Conservation (phyloP, 2,797 vertebrate species). For the Gambelia wislizenii region DNA sequence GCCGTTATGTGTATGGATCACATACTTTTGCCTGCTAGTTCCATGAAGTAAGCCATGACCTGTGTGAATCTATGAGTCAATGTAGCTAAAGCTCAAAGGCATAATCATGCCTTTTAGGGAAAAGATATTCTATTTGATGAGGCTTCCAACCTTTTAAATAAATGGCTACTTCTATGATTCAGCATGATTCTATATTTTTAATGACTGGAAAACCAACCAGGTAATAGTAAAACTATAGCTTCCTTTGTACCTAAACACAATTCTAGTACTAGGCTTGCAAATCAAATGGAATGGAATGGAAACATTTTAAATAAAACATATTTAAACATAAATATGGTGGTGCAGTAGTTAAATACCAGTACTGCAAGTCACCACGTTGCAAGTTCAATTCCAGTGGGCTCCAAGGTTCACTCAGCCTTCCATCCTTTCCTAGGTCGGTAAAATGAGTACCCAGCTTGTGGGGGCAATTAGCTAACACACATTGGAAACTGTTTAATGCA, state of each 20-base stretch:
- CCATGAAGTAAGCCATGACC: not conserved
- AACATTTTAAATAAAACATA: constrained; percentile 72
- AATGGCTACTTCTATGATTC: constrained; percentile 47
- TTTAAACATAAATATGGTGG: too few relatives aligned
- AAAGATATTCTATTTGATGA: constrained; percentile 9
- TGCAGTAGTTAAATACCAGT: too few relatives aligned
- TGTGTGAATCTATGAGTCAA: not conserved
- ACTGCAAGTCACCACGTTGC: too few relatives aligned
- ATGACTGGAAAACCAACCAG: constrained; percentile 65
- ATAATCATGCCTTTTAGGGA: constrained; percentile 14
- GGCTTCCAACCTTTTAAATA: constrained; percentile 32
- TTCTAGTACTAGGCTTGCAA: constrained; percentile 61
- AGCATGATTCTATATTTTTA: constrained; percentile 59
- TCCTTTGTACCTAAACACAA: constrained; percentile 64
- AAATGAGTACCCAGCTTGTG: too few relatives aligned
- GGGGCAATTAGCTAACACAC: too few relatives aligned
- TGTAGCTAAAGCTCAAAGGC: constrained; percentile 14
- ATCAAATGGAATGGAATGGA: constrained; percentile 65
- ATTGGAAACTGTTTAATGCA: too few relatives aligned
- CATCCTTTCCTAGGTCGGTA: too few relatives aligned
- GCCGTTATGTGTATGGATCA: not conserved
- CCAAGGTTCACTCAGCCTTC: too few relatives aligned
- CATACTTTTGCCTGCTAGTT: not conserved
- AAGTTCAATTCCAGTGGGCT: too few relatives aligned
- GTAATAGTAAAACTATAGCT: constrained; percentile 66